Evolutionary conservation across 2,888 invertebrate genomes (phyloP).

Genomic region (Dysmachus trigonus): DNA sequence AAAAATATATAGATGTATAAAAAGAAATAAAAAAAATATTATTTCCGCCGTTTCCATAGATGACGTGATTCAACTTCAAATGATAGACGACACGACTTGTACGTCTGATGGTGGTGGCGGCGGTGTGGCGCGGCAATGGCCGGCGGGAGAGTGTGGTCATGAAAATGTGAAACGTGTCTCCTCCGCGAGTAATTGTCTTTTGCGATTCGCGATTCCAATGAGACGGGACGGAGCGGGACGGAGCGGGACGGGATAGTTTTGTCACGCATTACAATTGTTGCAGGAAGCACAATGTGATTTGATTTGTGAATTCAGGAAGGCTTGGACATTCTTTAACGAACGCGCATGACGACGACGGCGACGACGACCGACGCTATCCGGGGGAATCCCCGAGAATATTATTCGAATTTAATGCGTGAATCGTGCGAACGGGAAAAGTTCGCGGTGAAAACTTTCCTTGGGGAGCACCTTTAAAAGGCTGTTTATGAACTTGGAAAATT

Average conservation of each 20-base stretch:
- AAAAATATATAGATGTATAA: not conserved
- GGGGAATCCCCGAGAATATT: not conserved
- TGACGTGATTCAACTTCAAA: constrained; percentile 30
- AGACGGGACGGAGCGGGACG: not conserved
- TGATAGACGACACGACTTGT: not conserved
- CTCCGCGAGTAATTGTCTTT: not conserved
- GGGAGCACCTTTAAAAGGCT: not conserved
- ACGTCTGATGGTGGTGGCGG: too few species aligned
- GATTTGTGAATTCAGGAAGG: constrained; percentile 6
- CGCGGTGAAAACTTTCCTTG: not conserved
- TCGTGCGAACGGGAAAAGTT: not conserved
- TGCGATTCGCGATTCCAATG: not conserved
- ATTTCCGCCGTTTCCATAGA: constrained; percentile 3
- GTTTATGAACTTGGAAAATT: not conserved
- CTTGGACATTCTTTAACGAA: not conserved
- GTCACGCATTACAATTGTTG: constrained; percentile 17
- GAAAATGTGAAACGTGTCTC: not conserved
- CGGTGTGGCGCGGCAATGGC: too few species aligned
- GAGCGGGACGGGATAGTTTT: not conserved
- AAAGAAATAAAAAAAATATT: not conserved
- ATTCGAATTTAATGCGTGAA: not conserved
- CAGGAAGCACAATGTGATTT: not conserved
- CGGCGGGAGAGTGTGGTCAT: constrained; percentile 1
- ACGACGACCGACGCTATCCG: too few species aligned
- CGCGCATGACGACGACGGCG: not conserved